Evolutionary conservation across 2,888 invertebrate species (phyloP).

Genomic region (Chirona hameri): DNA sequence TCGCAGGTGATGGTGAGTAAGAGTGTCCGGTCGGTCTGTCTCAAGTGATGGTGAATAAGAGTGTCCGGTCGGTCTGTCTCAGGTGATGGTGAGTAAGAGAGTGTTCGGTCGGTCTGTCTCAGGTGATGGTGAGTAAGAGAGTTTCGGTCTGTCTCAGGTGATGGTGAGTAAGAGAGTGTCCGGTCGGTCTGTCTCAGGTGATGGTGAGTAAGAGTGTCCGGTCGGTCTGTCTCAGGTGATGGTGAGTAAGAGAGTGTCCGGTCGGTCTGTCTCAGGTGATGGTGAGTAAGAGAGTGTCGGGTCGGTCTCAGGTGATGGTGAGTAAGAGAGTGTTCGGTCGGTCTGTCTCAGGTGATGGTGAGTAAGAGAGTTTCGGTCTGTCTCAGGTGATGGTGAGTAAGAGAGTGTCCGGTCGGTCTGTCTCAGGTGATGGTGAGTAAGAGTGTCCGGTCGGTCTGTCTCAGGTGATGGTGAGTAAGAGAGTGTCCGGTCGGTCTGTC

Average conservation of each 20-base stretch:
- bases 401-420: background rate
- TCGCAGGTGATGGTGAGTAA: conserved; percentile 59
- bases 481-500: background rate
- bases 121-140: conserved; percentile 57
- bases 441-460: conserved; percentile 58
- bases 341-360: conserved; percentile 48
- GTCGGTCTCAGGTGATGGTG: conserved; percentile 48
- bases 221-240: conserved; percentile 43
- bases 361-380: conserved; percentile 50
- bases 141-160: conserved; percentile 41
- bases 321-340: conserved; percentile 52
- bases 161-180: conserved; percentile 57
- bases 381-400: conserved; percentile 56
- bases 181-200: conserved; percentile 41
- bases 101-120: background rate
- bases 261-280: conserved; percentile 43
- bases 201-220: conserved; percentile 73
- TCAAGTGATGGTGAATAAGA: conserved; percentile 54
- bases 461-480: conserved; percentile 58
- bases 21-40: conserved; percentile 58
- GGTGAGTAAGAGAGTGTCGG: conserved; percentile 56
- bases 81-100: conserved; percentile 59
- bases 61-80: background rate
- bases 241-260: conserved; percentile 56
- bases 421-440: conserved; percentile 59